phyloP scores from a whole-genome alignment of 2,797 vertebrate species.

The Mastacembelus armatus region DNA sequence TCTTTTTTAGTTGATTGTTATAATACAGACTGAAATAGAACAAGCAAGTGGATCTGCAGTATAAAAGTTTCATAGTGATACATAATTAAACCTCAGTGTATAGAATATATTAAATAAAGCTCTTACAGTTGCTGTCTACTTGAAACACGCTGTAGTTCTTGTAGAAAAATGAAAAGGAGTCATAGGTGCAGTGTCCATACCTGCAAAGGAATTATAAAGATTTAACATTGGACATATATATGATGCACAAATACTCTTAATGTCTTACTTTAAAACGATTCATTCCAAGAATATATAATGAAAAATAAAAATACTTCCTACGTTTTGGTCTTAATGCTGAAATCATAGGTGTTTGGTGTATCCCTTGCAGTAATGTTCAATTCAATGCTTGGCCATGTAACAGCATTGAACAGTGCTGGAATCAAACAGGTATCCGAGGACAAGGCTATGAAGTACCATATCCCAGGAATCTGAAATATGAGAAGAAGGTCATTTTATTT shows the following conservation, averaged over 20 bases:
- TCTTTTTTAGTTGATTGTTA: too few species aligned
- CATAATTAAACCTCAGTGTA: neutral
- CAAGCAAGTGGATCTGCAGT: neutral
- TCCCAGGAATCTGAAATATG: slow-evolving; percentile 48
- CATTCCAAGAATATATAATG: neutral
- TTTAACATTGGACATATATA: neutral
- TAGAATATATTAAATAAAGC: neutral
- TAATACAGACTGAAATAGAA: neutral
- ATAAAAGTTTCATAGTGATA: too few species aligned
- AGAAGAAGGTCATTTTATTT: neutral
- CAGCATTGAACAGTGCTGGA: fast-evolving
- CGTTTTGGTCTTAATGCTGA: fast-evolving
- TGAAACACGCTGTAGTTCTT: fast-evolving
- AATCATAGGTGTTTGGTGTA: neutral
- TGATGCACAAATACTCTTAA: neutral
- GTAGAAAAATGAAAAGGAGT: fast-evolving
- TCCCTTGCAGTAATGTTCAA: fast-evolving
- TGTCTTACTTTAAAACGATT: neutral
- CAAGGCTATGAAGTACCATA: slow-evolving; percentile 29
- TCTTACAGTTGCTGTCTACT: slow-evolving; percentile 14
- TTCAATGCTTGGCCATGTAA: neutral
- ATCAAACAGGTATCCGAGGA: neutral
- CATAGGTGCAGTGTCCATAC: neutral
- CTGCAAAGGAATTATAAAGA: slow-evolving; percentile 24
- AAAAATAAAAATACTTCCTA: slow-evolving; percentile 16